Conservation (phyloP, 2,888 invertebrate species). For the Oxycera nigricornis region DNA sequence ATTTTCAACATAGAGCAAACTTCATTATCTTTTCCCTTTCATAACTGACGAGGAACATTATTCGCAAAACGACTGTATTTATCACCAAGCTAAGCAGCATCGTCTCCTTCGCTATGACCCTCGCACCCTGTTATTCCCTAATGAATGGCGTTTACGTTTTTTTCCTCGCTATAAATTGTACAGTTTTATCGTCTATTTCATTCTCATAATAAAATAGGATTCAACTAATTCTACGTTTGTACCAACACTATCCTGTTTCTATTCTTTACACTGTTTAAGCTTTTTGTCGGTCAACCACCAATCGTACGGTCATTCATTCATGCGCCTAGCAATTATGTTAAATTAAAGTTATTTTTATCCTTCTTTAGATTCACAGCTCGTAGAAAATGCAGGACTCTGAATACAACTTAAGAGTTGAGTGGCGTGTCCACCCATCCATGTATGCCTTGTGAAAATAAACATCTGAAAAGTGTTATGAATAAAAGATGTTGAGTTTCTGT, state of each 20-base stretch:
- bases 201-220: neutral
- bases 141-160: neutral
- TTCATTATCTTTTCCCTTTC: too few species aligned
- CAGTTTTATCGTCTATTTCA: constrained; percentile 4
- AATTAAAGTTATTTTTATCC: constrained; percentile 12
- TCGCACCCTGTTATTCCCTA: neutral
- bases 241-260: neutral
- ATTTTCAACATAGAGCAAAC: too few species aligned
- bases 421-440: neutral
- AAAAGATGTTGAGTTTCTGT: neutral
- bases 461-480: constrained; percentile 8
- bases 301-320: neutral
- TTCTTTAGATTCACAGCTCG: constrained; percentile 11
- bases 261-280: neutral
- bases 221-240: neutral
- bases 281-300: neutral
- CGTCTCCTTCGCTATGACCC: neutral
- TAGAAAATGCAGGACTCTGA: neutral
- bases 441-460: neutral
- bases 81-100: neutral
- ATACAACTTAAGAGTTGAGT: neutral
- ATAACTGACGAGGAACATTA: neutral
- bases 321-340: neutral
- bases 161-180: neutral
- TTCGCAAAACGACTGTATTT: neutral